Evolutionary conservation across 2,888 invertebrate genomes (phyloP), one percentile per base, ranked within the genome.

Genomic region (Megalurothrips usitatus): DNA sequence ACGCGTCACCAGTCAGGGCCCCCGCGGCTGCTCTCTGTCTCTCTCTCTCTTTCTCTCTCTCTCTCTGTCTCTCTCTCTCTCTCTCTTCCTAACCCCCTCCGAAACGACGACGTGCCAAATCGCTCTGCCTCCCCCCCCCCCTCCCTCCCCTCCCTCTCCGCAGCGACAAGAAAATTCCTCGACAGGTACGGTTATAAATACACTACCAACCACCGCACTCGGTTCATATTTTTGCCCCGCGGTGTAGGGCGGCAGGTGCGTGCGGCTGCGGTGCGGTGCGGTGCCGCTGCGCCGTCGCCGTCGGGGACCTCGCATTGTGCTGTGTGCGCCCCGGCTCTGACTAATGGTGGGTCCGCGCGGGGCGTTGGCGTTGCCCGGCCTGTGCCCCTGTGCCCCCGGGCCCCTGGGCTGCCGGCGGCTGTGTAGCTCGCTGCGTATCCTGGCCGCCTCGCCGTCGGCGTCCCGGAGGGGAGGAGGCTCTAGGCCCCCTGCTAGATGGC

Each of bases 111-210:
- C 19, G 58, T 58, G 58, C 58, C 58, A 58, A 58, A 58, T 58
- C 58, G 58, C 58, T 58, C 58, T 43, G 34, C 14, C 14, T 58
- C 58, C 14, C n/a, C 58, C 58, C n/a, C 58, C 58, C 17, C 58
- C 58, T 14, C 58, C 58, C 52, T 19, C 10, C 52, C 10, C 10
- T 10, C 52, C 52, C 10, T 9, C 52, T 10, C 17, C 58, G 6
- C 14, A 8, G 68, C n/a, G 68, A 75, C 68, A 26, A 43, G 34
- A 43, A 75, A 75, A 75, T 75, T 75, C 68, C 68, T 75, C 68
- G 68, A 75, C 68, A 75, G 68, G 68, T 75, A 75, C 68, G 68
- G 68, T 12, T 75, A 12, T 75, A 75, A 75, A 75, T 75, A 75
- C n/a, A 58, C 34, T 2, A 43, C 34, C 34, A 43, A n/a, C n/a